Percentiles rank a stretch among this genome's conserved stretches.
Conservation (phyloP, 2,888 invertebrate species). For the Allolobophora icterica region DNA sequence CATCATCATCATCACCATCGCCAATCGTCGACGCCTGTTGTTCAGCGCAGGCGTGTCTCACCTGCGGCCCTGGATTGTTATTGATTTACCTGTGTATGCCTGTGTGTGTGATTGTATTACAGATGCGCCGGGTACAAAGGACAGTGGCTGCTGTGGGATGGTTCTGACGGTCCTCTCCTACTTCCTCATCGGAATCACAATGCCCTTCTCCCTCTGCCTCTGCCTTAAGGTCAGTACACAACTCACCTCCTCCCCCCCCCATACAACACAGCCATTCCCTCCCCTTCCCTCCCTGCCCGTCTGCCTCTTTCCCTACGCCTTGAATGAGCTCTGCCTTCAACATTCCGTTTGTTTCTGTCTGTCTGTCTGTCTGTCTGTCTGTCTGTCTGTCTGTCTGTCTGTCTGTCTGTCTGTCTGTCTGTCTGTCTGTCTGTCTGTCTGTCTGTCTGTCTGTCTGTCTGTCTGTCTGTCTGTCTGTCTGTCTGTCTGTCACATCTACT, state of each 20-base stretch:
- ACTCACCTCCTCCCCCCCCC: not conserved
- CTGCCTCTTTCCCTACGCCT: too few species aligned
- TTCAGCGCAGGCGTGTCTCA: not conserved
- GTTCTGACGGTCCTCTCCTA: conserved; percentile 43
- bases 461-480: not conserved
- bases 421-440: not conserved
- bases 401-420: not conserved
- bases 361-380: not conserved
- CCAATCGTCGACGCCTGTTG: conserved; percentile 8
- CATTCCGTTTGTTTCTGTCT: not conserved
- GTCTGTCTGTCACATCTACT: not conserved
- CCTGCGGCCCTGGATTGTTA: not conserved
- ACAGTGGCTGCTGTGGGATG: conserved; percentile 42
- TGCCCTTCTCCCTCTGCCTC: conserved; percentile 46
- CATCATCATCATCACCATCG: not conserved
- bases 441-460: not conserved
- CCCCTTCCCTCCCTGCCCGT: too few species aligned
- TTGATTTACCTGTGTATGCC: not conserved
- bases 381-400: not conserved
- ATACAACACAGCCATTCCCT: too few species aligned
- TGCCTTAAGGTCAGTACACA: conserved; percentile 45
- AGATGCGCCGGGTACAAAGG: conserved; percentile 30
- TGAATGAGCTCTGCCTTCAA: not conserved
- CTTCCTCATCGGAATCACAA: conserved; percentile 43
- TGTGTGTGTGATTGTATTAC: not conserved